Evolutionary conservation across 2,797 vertebrate species (phyloP), one percentile per base, ranked within the genome.

Genomic region (Staurois parvus): DNA sequence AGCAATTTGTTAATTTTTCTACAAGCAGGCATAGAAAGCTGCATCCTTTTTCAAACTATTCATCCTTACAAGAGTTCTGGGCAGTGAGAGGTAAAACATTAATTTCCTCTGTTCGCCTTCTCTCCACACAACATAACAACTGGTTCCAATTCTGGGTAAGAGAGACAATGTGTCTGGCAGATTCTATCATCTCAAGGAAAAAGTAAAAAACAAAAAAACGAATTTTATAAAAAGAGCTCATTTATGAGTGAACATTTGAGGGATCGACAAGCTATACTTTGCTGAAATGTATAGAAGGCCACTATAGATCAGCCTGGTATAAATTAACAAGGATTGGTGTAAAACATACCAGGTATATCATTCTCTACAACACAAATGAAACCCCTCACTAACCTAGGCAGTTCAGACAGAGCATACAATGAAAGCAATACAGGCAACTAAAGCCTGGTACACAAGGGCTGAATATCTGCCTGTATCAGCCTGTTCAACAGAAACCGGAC

Each of bases 121-220:
- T 62, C 37, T 45, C 83, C 21, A 17, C 76, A 62, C 76, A 84
- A 76, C 42, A 72, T n/a, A 62, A 37, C 66, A 32, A 72, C 76
- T 85, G 83, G 75, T 84, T 84, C 72, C 52, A 78, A 84, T 84
- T 84, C 64, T 64, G 26, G 75, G 52, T 32, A 84, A 42, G n/a
- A 42, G n/a, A 72, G 37, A 78, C 52, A 85, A 85, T 40, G 76
- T 67, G 76, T 79, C 76, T 79, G 83, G 83, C 83, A 85, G 83
- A 21, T 68, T 79, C 70, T 26, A 34, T 66, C 67, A 72, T 78
- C 52, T 45, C 17, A 40, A 72, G 28, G 48, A 4, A 70, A 62
- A 45, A 32, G 72, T 24, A 3, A 40, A n/a, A 40, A 40, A 42
- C 9, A 42, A 42, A 76, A 48, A 15, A 73, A 45, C 12, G 66